A percentile compares a stretch with the other conserved stretches of the same genome.
These are phyloP conservation scores for Pygoscelis adeliae DNA, from an alignment of 2,113 vertebrate species.

Conservation along the genomic window DNA sequence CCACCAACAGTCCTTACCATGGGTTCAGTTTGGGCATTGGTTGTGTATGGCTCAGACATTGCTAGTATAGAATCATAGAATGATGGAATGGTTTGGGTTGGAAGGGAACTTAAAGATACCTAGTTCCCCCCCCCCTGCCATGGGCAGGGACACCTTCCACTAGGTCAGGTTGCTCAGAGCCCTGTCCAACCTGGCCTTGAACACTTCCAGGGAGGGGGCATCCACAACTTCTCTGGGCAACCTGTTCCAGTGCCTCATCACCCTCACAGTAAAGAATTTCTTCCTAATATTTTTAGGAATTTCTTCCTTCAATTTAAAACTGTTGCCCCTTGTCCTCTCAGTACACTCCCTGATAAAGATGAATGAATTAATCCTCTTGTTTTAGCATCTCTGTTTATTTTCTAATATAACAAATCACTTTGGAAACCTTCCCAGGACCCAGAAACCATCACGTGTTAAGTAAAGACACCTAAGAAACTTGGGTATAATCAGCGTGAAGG, in stretches of 20 bases:
- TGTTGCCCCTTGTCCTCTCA: background rate
- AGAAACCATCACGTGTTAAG: background rate
- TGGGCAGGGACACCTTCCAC: too few species aligned
- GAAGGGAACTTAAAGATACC: too few species aligned
- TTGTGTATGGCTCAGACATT: background rate
- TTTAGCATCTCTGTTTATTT: background rate
- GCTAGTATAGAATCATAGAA: background rate
- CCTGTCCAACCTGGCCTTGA: too few species aligned
- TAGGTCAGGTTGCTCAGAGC: too few species aligned
- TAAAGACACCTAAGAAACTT: background rate
- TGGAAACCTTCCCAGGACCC: background rate
- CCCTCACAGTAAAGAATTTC: too few species aligned
- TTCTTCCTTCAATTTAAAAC: background rate
- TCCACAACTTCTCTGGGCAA: too few species aligned
- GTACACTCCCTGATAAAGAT: background rate
- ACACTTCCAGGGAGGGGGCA: too few species aligned
- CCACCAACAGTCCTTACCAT: background rate
- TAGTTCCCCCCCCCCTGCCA: too few species aligned
- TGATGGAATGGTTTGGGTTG: too few species aligned
- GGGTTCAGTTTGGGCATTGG: background rate
- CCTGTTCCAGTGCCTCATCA: too few species aligned
- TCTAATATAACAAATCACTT: background rate
- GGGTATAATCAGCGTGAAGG: background rate
- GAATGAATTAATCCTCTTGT: background rate
- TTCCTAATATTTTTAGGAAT: too few species aligned